These are phyloP conservation scores for Tetragonula carbonaria DNA, from an alignment of 2,888 invertebrate genomes.

Conservation along the genomic window DNA sequence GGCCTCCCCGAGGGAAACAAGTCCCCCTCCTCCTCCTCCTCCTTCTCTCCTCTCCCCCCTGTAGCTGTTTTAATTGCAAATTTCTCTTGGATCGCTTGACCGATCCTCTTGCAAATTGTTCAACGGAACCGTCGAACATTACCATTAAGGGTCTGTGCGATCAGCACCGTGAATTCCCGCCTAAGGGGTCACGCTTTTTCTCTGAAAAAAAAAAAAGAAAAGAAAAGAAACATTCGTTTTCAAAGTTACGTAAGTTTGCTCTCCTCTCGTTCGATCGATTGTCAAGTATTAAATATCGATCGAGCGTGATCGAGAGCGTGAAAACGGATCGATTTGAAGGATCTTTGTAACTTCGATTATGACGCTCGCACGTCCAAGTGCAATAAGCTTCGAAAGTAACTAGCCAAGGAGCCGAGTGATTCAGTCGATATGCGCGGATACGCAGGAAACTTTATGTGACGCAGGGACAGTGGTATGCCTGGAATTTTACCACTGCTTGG, in stretches of 20 bases:
- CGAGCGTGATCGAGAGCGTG: background rate
- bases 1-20: conserved; percentile 20
- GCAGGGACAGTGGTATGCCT: conserved; percentile 36
- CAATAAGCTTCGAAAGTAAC: conserved; percentile 26
- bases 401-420: conserved; percentile 19
- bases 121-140: conserved; percentile 40
- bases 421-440: conserved; percentile 28
- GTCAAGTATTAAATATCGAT: background rate
- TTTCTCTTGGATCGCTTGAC: conserved; percentile 26
- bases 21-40: background rate
- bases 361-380: background rate
- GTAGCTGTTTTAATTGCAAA: conserved; percentile 55
- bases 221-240: background rate
- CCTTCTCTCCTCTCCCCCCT: too few relatives aligned
- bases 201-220: too few relatives aligned
- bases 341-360: conserved; percentile 8
- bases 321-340: too few relatives aligned
- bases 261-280: background rate
- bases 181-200: background rate
- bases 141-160: conserved; percentile 20
- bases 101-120: conserved; percentile 30
- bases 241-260: background rate
- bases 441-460: conserved; percentile 35
- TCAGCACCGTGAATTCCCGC: conserved; percentile 10
- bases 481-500: conserved; percentile 33